A percentile compares a stretch with the other conserved stretches of the same genome.
Evolutionary conservation across 2,888 invertebrate genomes (phyloP).

Genomic region (Dorcus parallelipipedus): DNA sequence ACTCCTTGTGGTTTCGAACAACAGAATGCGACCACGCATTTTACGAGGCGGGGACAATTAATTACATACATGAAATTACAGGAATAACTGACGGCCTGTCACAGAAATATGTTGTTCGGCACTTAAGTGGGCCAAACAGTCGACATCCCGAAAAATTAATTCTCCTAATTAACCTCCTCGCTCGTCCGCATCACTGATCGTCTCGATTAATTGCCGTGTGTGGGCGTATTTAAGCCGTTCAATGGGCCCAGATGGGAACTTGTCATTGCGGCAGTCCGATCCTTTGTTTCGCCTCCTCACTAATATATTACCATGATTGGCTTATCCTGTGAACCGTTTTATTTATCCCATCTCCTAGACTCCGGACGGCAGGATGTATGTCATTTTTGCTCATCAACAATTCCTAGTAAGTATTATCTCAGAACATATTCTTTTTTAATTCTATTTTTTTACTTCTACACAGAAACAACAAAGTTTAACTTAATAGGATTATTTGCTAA

Average conservation of each 20-base stretch:
- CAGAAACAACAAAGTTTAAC: too few relatives aligned
- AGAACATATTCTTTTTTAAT: too few relatives aligned
- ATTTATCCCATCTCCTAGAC: constrained; percentile 6
- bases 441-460: too few relatives aligned
- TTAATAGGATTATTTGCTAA: too few relatives aligned
- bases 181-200: constrained; percentile 7
- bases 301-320: constrained; percentile 16
- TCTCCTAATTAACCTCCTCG: constrained; percentile 11
- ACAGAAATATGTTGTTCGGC: too few relatives aligned
- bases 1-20: too few relatives aligned
- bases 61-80: too few relatives aligned
- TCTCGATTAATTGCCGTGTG: constrained; percentile 34
- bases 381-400: constrained; percentile 1
- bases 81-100: too few relatives aligned
- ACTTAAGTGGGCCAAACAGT: constrained; percentile 3
- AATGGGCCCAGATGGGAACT: constrained; percentile 38
- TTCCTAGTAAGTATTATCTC: neutral
- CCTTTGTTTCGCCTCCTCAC: constrained; percentile 33
- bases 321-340: constrained; percentile 16
- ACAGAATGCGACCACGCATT: too few relatives aligned
- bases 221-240: constrained; percentile 38
- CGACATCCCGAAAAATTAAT: constrained; percentile 12
- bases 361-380: constrained; percentile 10
- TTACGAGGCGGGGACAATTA: too few relatives aligned
- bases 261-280: constrained; percentile 33